phyloP scores from a whole-genome alignment of 2,888 invertebrate species.

The Trachelus tabidus region DNA sequence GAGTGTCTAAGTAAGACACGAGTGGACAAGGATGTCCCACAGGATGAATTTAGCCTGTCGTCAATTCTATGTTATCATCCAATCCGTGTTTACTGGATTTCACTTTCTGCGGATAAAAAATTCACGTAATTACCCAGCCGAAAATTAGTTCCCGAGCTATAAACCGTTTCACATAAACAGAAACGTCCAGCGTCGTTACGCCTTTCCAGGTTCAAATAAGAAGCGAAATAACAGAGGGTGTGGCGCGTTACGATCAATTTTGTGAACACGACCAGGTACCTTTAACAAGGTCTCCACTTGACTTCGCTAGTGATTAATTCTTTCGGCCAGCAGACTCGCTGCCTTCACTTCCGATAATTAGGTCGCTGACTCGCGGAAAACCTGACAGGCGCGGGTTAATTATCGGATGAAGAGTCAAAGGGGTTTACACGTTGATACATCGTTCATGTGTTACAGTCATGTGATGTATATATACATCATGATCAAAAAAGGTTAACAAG shows the following conservation, averaged over 20 bases:
- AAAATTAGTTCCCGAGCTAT: background rate
- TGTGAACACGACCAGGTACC: background rate
- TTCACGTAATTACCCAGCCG: background rate
- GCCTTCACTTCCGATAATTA: background rate
- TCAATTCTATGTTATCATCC: background rate
- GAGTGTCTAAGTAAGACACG: background rate
- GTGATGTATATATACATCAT: background rate
- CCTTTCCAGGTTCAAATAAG: background rate
- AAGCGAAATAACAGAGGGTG: background rate
- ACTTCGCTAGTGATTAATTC: background rate
- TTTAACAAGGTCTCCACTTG: background rate
- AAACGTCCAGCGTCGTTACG: background rate
- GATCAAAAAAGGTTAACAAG: background rate
- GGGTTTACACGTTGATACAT: background rate
- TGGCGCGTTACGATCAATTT: background rate
- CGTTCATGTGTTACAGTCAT: background rate
- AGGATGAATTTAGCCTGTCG: background rate
- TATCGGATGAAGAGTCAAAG: background rate
- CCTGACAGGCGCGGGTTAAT: background rate
- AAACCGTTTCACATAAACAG: background rate
- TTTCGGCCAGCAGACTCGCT: background rate
- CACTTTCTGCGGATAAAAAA: background rate
- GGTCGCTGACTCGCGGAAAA: background rate
- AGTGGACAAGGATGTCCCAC: background rate
- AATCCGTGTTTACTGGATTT: background rate